These are phyloP conservation scores for Perithous albicinctus DNA, from an alignment of 2,888 invertebrate species.

Conservation along the genomic window DNA sequence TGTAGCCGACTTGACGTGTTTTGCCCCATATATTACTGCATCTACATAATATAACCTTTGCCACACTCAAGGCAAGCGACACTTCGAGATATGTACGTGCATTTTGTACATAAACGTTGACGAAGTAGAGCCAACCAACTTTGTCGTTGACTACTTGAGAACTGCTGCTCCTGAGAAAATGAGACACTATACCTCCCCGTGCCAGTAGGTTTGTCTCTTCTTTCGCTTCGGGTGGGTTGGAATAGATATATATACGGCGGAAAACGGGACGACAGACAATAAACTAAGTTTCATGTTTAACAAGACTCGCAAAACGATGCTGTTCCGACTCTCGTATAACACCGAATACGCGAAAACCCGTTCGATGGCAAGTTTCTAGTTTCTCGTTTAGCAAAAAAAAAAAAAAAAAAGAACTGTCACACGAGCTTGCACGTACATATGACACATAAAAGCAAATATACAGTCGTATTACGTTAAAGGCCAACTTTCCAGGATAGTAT, in stretches of 20 bases:
- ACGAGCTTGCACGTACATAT: no score
- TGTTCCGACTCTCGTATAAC: not conserved
- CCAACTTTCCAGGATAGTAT: no score
- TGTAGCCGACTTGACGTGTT: no score
- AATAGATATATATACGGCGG: not conserved
- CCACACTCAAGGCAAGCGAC: not conserved
- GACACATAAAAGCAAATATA: no score
- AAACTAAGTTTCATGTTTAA: conserved; percentile 3
- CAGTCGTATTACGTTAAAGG: no score
- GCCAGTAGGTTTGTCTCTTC: not conserved
- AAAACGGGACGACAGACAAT: not conserved
- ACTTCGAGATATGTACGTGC: not conserved
- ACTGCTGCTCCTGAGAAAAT: not conserved
- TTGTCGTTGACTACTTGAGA: not conserved
- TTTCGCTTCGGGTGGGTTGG: not conserved
- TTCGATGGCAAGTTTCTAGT: not conserved
- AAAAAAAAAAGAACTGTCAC: no score
- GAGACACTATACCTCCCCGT: not conserved
- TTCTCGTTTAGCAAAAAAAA: no score
- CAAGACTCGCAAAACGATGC: not conserved
- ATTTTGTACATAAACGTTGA: conserved; percentile 1
- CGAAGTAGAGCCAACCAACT: not conserved
- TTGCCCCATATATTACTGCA: not conserved
- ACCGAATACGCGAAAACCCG: not conserved
- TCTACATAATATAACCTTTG: not conserved